phyloP scores from a whole-genome alignment of 2,888 invertebrate genomes.

The Parapristionchus giblindavisi region DNA sequence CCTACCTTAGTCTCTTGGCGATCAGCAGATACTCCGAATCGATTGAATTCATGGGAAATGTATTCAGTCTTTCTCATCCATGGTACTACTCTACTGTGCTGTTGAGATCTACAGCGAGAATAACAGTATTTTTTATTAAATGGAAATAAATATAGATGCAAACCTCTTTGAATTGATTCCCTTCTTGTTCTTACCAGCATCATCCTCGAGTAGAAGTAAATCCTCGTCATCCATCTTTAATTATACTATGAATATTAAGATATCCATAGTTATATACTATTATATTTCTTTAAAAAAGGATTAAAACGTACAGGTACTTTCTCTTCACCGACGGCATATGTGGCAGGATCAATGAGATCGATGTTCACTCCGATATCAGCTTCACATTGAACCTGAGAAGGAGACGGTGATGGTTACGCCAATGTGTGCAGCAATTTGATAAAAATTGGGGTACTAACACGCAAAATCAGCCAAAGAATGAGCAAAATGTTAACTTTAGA shows the following conservation, averaged over 20 bases:
- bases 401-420: too few relatives aligned
- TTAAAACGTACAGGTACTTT: slow-evolving; percentile 36
- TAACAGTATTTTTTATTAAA: background rate
- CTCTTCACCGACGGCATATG: slow-evolving; percentile 81
- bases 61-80: slow-evolving; percentile 98
- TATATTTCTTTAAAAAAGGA: background rate
- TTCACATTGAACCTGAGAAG: slow-evolving; percentile 79
- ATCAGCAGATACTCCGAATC: slow-evolving; percentile 94
- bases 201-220: slow-evolving; percentile 49
- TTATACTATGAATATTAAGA: background rate
- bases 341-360: slow-evolving; percentile 93
- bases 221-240: slow-evolving; percentile 48
- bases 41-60: slow-evolving; percentile 96
- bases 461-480: background rate
- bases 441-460: too few relatives aligned
- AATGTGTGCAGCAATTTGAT: background rate
- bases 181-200: slow-evolving; percentile 29
- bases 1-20: slow-evolving; percentile 90
- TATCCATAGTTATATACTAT: background rate
- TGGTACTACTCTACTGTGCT: slow-evolving; percentile 95
- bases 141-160: background rate
- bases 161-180: slow-evolving; percentile 37
- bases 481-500: too few relatives aligned
- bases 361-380: slow-evolving; percentile 96
- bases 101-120: slow-evolving; percentile 79